Evolutionary conservation across 2,888 invertebrate genomes (phyloP), one percentile per base, ranked within the genome.

Genomic region (Lepidocyrtinus sp.): DNA sequence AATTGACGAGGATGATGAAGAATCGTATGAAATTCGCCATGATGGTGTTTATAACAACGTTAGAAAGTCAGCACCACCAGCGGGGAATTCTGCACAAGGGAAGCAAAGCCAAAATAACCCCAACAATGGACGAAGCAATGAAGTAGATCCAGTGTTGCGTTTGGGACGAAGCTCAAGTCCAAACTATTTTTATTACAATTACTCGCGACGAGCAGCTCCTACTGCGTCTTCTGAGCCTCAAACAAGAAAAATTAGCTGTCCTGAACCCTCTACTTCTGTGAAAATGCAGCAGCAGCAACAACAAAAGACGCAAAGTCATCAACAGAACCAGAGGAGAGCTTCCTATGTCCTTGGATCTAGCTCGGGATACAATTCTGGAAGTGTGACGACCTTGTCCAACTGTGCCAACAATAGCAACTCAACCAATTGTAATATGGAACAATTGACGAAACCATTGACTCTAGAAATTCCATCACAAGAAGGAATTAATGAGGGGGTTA

Each of bases 381-480:
- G 77, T 50, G 77, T 78, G 61, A 78, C 77, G 5, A 78, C 77
- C 0, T 78, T 78, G 62, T 78, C 77, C 7, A 72, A 50, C 21
- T 72, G 72, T 61, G 62, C 45, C 27, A 75, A 75, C 55, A 72
- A 63, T 63, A n/a, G 12, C n/a, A 64, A 65, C 19, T 1, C 26
- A 1, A 24, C 5, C 12, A 12, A 12, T 36, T 7, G 12, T 36
- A 36, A 68, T 22, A 46, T 69, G 24, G 69, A 55, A 9, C n/a
- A 69, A 25, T 69, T 82, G 24, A 80, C 75, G n/a, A 77, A 83
- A 68, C 85, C 85, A 9, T 65, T 85, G 24, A 82, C 83, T 19
- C 78, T 85, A 27, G 82, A 83, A 15, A 85, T 85, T 36, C 85
- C 85, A 2, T 70, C 83, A 9, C 82, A 81, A 19, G 82, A 80